Conservation (phyloP, 2,797 vertebrate genomes). For the Mastacembelus armatus region DNA sequence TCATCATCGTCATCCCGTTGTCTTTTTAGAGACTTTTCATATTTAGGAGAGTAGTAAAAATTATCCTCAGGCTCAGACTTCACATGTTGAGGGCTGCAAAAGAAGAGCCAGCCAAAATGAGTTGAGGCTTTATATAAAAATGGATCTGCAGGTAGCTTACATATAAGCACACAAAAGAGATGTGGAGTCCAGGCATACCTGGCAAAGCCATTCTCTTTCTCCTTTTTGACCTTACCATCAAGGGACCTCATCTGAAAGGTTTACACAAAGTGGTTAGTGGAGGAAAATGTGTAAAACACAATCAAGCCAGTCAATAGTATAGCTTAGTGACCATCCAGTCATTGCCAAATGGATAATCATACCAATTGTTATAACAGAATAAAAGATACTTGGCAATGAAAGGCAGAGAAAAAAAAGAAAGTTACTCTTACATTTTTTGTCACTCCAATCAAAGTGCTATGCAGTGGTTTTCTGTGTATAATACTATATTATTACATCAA, state of each 20-base stretch:
- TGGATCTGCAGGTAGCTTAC: neutral
- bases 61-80: conserved; percentile 93
- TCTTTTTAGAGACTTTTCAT: conserved; percentile 91
- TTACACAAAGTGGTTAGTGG: neutral
- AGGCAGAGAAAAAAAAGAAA: no score
- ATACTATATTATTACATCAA: neutral
- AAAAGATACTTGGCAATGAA: rapidly evolving
- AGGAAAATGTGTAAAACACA: no score
- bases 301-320: neutral
- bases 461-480: neutral
- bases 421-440: neutral
- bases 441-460: neutral
- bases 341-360: neutral
- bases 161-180: neutral
- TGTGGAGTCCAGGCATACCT: conserved; percentile 81
- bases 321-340: neutral
- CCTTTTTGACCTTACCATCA: conserved; percentile 92
- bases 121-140: neutral
- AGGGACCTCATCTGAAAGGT: conserved; percentile 83
- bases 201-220: conserved; percentile 96
- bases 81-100: conserved; percentile 87
- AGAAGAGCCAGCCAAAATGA: conserved; percentile 3
- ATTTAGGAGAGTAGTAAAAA: conserved; percentile 89
- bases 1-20: conserved; percentile 92
- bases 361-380: no score